Evolutionary conservation across 2,797 vertebrate genomes (phyloP).

Genomic region (Ammospiza maritima): DNA sequence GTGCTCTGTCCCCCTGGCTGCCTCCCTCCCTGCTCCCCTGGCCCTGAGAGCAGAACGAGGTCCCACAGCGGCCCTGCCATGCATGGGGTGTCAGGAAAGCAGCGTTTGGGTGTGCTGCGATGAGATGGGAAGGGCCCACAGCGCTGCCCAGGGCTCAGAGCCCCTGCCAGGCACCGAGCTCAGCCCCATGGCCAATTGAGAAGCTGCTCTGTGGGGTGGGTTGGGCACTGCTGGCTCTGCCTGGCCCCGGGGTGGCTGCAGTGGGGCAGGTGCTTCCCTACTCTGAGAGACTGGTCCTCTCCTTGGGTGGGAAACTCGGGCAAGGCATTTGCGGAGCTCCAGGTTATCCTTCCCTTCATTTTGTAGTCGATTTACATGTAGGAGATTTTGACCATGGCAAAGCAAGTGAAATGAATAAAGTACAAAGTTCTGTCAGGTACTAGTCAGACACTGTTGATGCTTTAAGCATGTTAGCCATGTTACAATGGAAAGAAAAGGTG

Average conservation of each 20-base stretch:
- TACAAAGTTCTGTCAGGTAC: conserved; percentile 95
- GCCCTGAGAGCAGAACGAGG: neutral
- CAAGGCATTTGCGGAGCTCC: conserved; percentile 92
- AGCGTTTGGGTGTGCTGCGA: conserved; percentile 46
- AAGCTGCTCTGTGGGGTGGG: neutral
- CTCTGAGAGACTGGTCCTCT: conserved; percentile 48
- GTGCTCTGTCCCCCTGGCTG: neutral
- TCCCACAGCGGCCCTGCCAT: neutral
- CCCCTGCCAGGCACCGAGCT: neutral
- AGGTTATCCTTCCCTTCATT: conserved; percentile 90
- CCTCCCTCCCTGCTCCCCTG: neutral
- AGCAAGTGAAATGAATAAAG: conserved; percentile 98
- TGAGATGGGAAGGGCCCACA: conserved; percentile 37
- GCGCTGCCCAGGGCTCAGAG: neutral
- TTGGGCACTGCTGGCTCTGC: conserved; percentile 27
- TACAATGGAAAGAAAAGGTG: conserved; percentile 96
- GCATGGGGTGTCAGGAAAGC: conserved; percentile 64
- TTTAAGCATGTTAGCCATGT: conserved; percentile 93
- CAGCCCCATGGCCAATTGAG: neutral
- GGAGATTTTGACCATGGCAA: conserved; percentile 95
- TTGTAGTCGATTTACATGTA: conserved; percentile 91
- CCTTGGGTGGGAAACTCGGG: conserved; percentile 36
- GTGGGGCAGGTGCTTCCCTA: conserved; percentile 52
- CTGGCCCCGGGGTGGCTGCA: conserved; percentile 5
- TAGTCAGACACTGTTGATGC: conserved; percentile 95